phyloP scores from a whole-genome alignment of 1,140 invertebrate species.

The Brachionus rubens region DNA sequence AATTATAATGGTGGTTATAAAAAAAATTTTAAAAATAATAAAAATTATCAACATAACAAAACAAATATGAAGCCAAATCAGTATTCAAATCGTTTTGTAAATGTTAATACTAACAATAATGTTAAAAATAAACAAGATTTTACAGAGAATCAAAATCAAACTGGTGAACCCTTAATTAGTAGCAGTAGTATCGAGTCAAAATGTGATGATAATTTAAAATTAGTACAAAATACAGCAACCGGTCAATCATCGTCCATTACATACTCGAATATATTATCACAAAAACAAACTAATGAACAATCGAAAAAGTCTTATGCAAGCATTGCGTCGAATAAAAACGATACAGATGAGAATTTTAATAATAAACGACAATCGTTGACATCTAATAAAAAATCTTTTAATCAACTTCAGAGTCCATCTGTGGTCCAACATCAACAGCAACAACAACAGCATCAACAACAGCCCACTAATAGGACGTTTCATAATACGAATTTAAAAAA shows the following conservation, averaged over 20 bases:
- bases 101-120: neutral
- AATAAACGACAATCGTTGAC: conserved; percentile 21
- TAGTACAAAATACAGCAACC: conserved; percentile 4
- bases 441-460: neutral
- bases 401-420: neutral
- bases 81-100: conserved; percentile 24
- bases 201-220: neutral
- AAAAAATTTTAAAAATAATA: conserved; percentile 21
- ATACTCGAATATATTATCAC: conserved; percentile 11
- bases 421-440: neutral
- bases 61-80: neutral
- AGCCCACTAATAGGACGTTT: neutral
- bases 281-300: conserved; percentile 29
- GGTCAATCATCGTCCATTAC: conserved; percentile 7
- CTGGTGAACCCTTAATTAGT: conserved; percentile 18
- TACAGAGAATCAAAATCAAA: neutral
- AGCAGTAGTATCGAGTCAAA: conserved; percentile 24
- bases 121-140: neutral
- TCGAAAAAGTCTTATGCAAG: conserved; percentile 32
- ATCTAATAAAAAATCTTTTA: conserved; percentile 2
- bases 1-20: neutral
- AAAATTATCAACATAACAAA: neutral
- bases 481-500: conserved; percentile 3
- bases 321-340: conserved; percentile 24
- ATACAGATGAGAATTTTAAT: neutral